Evolutionary conservation across 37 sponge, comb jelly and placozoan genomes (phyloP).

Genomic region (Agelas oroides): DNA sequence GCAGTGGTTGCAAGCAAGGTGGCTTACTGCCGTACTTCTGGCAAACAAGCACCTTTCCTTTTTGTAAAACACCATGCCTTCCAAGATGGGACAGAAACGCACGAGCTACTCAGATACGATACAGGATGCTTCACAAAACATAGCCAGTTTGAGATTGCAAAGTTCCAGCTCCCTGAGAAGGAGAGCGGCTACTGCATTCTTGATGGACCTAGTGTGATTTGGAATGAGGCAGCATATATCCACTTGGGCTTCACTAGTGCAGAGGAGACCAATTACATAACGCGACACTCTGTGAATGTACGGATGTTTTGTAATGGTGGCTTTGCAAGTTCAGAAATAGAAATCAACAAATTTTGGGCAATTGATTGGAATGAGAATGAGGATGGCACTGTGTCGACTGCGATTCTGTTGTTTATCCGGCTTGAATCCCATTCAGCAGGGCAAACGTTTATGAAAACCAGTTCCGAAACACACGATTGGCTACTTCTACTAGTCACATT

Average conservation of each 20-base stretch:
- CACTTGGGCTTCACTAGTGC: background rate
- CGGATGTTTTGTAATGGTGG: background rate
- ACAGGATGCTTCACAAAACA: background rate
- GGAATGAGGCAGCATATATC: conserved; percentile 7
- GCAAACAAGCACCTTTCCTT: background rate
- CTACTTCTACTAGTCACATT: background rate
- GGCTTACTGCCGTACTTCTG: background rate
- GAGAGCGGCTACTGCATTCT: conserved; percentile 8
- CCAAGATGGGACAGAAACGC: too few relatives aligned
- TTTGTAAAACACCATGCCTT: background rate
- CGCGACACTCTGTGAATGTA: background rate
- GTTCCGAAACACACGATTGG: too few relatives aligned
- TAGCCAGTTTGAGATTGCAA: conserved; percentile 7
- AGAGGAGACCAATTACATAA: background rate
- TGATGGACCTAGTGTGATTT: conserved; percentile 49
- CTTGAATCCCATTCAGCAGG: too few relatives aligned
- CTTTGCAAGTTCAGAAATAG: background rate
- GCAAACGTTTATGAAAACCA: too few relatives aligned
- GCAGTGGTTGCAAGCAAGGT: background rate
- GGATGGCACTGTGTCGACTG: too few relatives aligned
- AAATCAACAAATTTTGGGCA: background rate
- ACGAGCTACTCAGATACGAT: too few relatives aligned
- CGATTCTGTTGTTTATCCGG: too few relatives aligned
- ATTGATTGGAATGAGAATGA: background rate
- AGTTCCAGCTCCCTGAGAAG: background rate